Base-by-base conservation (phyloP, 2,888 invertebrate species). In the Melangyna quadrimaculata region DNA sequence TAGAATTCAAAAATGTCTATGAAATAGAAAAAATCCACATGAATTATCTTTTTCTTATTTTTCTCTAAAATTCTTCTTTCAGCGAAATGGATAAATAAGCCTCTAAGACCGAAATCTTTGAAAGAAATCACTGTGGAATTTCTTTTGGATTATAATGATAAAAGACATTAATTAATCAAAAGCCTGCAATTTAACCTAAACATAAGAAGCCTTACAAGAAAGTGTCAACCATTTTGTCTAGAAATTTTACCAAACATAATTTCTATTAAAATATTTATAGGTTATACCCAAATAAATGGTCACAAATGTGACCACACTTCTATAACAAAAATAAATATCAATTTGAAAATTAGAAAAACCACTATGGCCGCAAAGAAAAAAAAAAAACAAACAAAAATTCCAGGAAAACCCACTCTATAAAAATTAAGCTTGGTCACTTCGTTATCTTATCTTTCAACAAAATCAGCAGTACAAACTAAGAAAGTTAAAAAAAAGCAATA, bases 361-460 rank as follows among this genome's bases (percentile, higher is more conserved):
- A 67, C 32, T 43, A 55, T 37, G 14, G 10, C 9, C 67, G 35
- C 22, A 35, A 22, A 10, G 1, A 35, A 59, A 10, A 22, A 35
- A 37, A 19, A 57, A 32, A 35, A 22, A 17, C 67, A 22, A 35
- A 37, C 12, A 57, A 32, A 35, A 22, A 17, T 74, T 74, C 74
- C 67, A 75, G 22, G 57, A 59, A 75, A 48, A 67, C 57, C 67
- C 57, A 67, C 67, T 57, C 65, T 35, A 3, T 6, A 19, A 10
- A 24, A 7, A 37, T 7, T 40, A 40, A 37, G 57, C 67, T 37
- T 43, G 69, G 69, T 51, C 61, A 48, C 17, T 55, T 59, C 67
- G 51, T 48, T 67, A 67, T 51, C 59, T 77, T 70, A 77, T 77
- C 27, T 74, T 29, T 53, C n/a, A 71, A 35, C 17, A 29, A 48